Evolutionary conservation across 2,888 invertebrate genomes (phyloP).

Genomic region (Scotopteryx bipunctaria): DNA sequence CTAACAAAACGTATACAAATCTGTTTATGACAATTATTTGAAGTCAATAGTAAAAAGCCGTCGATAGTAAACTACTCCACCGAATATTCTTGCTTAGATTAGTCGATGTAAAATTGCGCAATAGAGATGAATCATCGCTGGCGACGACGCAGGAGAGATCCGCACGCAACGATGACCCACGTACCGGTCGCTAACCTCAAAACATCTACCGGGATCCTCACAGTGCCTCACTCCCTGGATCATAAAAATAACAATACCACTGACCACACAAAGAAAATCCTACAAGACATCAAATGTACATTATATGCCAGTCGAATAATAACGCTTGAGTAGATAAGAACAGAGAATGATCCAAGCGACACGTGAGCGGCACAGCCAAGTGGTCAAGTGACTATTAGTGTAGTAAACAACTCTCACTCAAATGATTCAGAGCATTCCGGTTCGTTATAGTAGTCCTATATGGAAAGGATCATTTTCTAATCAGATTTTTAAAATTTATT

Average conservation of each 20-base stretch:
- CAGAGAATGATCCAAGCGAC: constrained; percentile 28
- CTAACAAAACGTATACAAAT: too few species aligned
- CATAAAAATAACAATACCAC: constrained; percentile 4
- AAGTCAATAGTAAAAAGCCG: constrained; percentile 1
- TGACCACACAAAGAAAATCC: constrained; percentile 5
- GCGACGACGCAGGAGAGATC: constrained; percentile 39
- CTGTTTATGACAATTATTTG: neutral
- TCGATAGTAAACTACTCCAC: neutral
- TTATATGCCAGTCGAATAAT: constrained; percentile 8
- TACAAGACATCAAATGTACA: neutral
- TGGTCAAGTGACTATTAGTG: constrained; percentile 28
- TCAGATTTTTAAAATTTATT: neutral
- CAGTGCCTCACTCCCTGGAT: constrained; percentile 1
- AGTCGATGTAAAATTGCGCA: constrained; percentile 49
- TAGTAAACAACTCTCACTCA: constrained; percentile 37
- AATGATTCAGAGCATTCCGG: constrained; percentile 30
- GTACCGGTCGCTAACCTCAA: constrained; percentile 70
- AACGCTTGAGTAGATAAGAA: constrained; percentile 23
- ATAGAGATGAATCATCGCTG: constrained; percentile 43
- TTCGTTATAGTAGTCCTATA: constrained; percentile 7
- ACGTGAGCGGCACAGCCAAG: constrained; percentile 33
- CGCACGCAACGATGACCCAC: constrained; percentile 66
- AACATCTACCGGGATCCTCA: constrained; percentile 31
- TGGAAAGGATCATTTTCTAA: neutral
- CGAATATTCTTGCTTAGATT: constrained; percentile 22